Conservation (phyloP, 2,797 vertebrate genomes). For the Loriculus beryllinus region DNA sequence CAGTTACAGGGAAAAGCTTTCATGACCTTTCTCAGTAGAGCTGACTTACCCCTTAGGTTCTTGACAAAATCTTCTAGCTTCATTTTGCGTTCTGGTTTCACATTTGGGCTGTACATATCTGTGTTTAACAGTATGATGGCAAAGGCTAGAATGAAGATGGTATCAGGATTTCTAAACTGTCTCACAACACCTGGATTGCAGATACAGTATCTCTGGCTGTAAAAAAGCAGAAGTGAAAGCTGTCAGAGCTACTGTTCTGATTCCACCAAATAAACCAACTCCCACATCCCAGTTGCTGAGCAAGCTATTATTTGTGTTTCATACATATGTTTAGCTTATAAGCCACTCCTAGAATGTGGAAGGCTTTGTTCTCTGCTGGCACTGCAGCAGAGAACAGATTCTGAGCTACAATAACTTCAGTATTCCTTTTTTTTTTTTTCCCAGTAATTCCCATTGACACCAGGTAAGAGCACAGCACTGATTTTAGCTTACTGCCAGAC, state of each 20-base stretch:
- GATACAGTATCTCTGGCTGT: slow-evolving; percentile 93
- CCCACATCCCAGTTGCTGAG: background rate
- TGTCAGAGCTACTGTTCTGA: background rate
- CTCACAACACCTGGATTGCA: slow-evolving; percentile 95
- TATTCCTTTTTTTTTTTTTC: background rate
- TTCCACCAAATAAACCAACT: background rate
- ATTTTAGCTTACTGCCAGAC: background rate
- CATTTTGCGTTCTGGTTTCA: slow-evolving; percentile 98
- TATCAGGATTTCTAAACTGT: slow-evolving; percentile 96
- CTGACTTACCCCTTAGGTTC: slow-evolving; percentile 88
- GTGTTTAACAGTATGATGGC: slow-evolving; percentile 97
- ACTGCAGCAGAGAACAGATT: background rate
- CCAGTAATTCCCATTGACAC: background rate
- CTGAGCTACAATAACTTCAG: background rate
- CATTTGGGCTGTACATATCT: slow-evolving; percentile 98
- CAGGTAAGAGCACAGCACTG: background rate
- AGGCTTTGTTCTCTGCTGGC: background rate
- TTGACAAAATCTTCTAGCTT: slow-evolving; percentile 97
- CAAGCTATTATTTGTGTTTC: background rate
- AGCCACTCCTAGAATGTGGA: background rate
- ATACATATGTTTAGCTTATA: background rate
- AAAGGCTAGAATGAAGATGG: slow-evolving; percentile 97
- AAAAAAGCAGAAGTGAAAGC: background rate
- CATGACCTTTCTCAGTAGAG: background rate
- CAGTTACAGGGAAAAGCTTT: background rate